Base-by-base conservation (phyloP, 2,113 vertebrate species). In the Pseudorasbora parva region DNA sequence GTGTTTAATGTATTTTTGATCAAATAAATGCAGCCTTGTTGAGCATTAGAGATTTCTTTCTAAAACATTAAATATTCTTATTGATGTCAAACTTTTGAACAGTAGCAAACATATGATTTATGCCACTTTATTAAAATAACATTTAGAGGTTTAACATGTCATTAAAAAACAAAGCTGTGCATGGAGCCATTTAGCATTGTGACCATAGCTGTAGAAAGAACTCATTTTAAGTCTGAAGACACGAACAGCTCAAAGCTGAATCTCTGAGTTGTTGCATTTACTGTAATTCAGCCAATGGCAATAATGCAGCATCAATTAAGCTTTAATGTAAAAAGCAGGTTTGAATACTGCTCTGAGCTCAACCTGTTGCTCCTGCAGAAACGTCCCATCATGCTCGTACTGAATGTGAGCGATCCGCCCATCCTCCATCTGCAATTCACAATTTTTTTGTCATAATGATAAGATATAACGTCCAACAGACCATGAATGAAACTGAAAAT, bases 331-430 rank as follows among this genome's bases (percentile, higher is more conserved):
- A 68, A 19, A 37, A 10, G 30, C 2, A 68, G n/a, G n/a, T 47
- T 8, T 82, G 45, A 19, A 60, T 25, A 4, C 4, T 19, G 23
- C 15, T 45, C 27, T 77, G 83, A 27, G 49, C 23, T 84, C 83
- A 73, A 98, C 97, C 96, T 98, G 96, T 0, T 97, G 95, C 86
- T 98, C 97, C 17, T 95, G 96, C 1, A 98, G 88, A 86, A 97
- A 96, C 0, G 94, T 91, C n/a, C 95, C 88, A 0, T 96, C 97
- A 37, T 96, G 95, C 82, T 99, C 97, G 0, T 99, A 99, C 90
- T 99, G 97, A 87, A 99, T 98, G 88, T 96, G 96, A 85, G 96
- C 95, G 84, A 99, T 98, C 87, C 97, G 97, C 62, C 97, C 97
- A 2, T 99, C 97, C 88, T 97, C 94, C 25, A 99, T 95, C 97